phyloP scores from a whole-genome alignment of 2,113 vertebrate genomes.

The Myanophis thanlyinensis region DNA sequence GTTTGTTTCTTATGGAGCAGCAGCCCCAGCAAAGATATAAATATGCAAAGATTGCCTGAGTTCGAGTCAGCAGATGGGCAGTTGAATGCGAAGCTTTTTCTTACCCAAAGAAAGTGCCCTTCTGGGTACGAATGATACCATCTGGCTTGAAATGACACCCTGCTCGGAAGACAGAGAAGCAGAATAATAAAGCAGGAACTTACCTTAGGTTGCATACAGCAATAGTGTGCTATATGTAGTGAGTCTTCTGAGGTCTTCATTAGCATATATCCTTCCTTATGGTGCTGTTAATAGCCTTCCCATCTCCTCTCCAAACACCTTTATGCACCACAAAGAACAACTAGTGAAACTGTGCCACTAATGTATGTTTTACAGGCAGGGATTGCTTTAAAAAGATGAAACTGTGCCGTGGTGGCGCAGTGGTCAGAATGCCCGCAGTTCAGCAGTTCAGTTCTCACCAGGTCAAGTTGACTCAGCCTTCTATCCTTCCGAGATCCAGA shows the following conservation, averaged over 20 bases:
- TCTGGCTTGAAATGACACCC: conserved; percentile 37
- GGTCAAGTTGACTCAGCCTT: neutral
- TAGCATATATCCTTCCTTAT: neutral
- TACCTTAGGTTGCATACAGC: conserved; percentile 1
- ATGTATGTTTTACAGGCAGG: neutral
- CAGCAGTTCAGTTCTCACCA: neutral
- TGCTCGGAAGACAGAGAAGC: neutral
- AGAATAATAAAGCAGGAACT: neutral
- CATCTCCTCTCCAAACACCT: neutral
- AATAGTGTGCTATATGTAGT: neutral
- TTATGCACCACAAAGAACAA: neutral
- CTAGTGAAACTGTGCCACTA: neutral
- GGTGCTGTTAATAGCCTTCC: neutral
- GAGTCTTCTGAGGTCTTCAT: neutral
- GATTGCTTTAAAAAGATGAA: neutral
- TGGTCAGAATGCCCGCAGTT: neutral
- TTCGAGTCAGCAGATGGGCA: conserved; percentile 61
- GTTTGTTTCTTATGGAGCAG: conserved; percentile 45
- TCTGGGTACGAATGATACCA: conserved; percentile 40
- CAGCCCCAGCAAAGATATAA: conserved; percentile 56
- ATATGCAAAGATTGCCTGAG: conserved; percentile 63
- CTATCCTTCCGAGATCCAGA: neutral
- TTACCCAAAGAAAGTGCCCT: conserved; percentile 40
- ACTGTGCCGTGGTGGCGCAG: neutral
- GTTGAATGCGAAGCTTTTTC: conserved; percentile 59